Evolutionary conservation across 2,888 invertebrate genomes (phyloP).

Genomic region (Eupithecia vulgata): DNA sequence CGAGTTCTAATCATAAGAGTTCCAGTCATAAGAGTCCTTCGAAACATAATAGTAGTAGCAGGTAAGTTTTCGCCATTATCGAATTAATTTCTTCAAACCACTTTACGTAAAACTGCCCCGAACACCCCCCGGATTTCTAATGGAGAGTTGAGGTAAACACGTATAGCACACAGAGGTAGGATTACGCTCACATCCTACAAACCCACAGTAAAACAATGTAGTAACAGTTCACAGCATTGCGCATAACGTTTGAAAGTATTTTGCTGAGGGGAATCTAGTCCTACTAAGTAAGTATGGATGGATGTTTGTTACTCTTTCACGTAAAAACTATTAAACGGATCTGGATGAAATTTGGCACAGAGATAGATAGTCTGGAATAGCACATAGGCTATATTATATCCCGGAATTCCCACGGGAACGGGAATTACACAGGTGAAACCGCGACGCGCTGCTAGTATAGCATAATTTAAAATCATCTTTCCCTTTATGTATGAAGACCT

Average conservation of each 20-base stretch:
- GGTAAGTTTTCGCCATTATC: slow-evolving; percentile 76
- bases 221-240: not conserved
- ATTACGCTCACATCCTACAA: not conserved
- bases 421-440: too few relatives aligned
- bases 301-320: too few relatives aligned
- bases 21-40: slow-evolving; percentile 45
- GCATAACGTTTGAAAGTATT: not conserved
- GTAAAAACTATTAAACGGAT: too few relatives aligned
- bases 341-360: too few relatives aligned
- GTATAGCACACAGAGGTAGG: too few relatives aligned
- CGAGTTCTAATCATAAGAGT: slow-evolving; percentile 84
- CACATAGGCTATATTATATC: too few relatives aligned
- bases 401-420: too few relatives aligned
- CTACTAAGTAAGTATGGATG: too few relatives aligned
- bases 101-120: not conserved
- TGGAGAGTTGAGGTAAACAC: not conserved
- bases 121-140: not conserved
- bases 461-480: too few relatives aligned
- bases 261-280: not conserved
- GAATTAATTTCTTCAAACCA: not conserved
- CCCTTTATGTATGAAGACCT: not conserved
- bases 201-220: not conserved
- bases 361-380: too few relatives aligned
- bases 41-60: slow-evolving; percentile 83
- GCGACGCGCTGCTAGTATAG: too few relatives aligned